Conservation (phyloP, 2,888 invertebrate species). For the Drosophila nr. perissopoda region DNA sequence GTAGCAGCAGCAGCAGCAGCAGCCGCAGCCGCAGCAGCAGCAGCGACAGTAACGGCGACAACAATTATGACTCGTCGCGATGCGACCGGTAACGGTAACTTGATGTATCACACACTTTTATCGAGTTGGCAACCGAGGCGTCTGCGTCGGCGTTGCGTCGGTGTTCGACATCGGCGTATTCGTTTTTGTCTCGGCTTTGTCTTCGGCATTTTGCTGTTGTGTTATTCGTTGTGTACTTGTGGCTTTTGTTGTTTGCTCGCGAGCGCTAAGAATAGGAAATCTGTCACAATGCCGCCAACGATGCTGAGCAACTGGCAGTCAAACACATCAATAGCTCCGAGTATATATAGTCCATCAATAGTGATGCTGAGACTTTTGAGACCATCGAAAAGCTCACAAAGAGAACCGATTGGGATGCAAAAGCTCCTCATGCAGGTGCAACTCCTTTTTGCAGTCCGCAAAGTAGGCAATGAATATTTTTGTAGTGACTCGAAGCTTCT, state of each 20-base stretch:
- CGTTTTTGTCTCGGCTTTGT: constrained; percentile 40
- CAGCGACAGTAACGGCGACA: constrained; percentile 25
- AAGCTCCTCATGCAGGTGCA: constrained; percentile 29
- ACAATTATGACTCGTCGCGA: constrained; percentile 36
- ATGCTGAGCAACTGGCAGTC: constrained; percentile 45
- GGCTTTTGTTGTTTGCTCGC: constrained; percentile 26
- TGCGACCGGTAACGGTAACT: constrained; percentile 65
- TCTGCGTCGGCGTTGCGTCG: constrained; percentile 52
- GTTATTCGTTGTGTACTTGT: constrained; percentile 27
- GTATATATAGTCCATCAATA: neutral
- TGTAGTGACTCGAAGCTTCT: neutral
- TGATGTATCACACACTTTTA: constrained; percentile 77
- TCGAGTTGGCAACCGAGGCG: constrained; percentile 67
- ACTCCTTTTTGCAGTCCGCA: constrained; percentile 38
- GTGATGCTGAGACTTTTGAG: constrained; percentile 5
- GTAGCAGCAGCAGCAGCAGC: constrained; percentile 38
- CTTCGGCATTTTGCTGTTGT: constrained; percentile 36
- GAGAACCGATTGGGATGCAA: neutral
- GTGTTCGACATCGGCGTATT: constrained; percentile 31
- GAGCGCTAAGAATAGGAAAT: constrained; percentile 45
- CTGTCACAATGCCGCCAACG: constrained; percentile 55
- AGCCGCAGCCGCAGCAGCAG: constrained; percentile 34
- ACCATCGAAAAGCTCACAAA: constrained; percentile 16
- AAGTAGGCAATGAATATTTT: constrained; percentile 52
- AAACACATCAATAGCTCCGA: constrained; percentile 30